A percentile compares a stretch with the other conserved stretches of the same genome.
These are phyloP conservation scores for Tapirus indicus DNA, from an alignment of 2,797 vertebrate genomes.

Conservation along the genomic window DNA sequence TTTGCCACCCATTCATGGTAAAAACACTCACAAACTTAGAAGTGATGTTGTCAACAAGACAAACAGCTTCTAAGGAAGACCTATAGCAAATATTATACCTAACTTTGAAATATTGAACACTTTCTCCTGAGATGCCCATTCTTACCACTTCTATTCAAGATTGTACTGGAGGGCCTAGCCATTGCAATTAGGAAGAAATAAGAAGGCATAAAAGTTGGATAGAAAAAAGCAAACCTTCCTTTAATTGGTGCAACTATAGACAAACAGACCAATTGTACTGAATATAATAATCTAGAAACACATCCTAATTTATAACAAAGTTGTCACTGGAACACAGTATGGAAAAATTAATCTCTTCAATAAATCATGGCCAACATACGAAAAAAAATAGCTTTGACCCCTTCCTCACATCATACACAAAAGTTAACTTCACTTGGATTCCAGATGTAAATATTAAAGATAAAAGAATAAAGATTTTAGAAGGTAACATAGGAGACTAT, in stretches of 20 bases:
- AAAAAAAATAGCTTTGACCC: neutral
- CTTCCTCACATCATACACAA: neutral
- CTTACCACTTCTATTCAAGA: neutral
- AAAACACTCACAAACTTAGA: slow-evolving; percentile 4
- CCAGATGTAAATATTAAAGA: slow-evolving; percentile 10
- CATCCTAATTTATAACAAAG: neutral
- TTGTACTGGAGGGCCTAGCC: neutral
- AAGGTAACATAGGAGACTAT: neutral
- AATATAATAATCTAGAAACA: slow-evolving; percentile 7
- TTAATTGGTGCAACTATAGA: neutral
- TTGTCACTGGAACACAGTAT: neutral
- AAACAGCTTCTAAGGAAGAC: neutral
- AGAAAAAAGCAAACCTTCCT: neutral
- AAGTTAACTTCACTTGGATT: neutral
- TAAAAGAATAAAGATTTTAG: neutral
- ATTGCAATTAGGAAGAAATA: neutral
- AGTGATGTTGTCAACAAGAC: neutral
- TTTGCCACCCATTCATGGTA: neutral
- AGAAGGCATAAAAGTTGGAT: neutral
- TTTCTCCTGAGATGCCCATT: neutral
- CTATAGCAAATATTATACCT: neutral
- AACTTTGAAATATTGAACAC: neutral
- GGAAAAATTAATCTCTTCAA: neutral
- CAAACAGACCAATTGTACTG: neutral
- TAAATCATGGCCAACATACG: neutral